Percentiles rank a stretch among this genome's conserved stretches.
Conservation (phyloP, 2,113 vertebrate species). For the Picathartes gymnocephalus region DNA sequence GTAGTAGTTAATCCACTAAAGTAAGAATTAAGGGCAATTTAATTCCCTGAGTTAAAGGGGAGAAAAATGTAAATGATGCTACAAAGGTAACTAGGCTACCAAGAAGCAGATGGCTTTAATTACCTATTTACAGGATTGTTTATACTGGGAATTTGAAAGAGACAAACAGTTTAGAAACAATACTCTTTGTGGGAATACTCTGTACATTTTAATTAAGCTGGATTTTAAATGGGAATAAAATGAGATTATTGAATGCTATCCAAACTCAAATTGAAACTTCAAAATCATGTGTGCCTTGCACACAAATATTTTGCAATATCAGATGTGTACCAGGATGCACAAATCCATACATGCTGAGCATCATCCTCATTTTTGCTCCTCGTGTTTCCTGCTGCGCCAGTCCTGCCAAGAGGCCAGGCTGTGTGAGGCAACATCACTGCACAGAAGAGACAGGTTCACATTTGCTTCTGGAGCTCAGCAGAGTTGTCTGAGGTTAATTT, state of each 20-base stretch:
- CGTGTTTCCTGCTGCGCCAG: background rate
- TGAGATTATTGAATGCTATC: slow-evolving; percentile 58
- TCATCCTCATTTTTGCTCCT: background rate
- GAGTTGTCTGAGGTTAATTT: background rate
- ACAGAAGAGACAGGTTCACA: background rate
- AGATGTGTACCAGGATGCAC: background rate
- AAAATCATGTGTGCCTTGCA: background rate
- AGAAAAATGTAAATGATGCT: slow-evolving; percentile 44
- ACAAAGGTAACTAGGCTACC: slow-evolving; percentile 68
- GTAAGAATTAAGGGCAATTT: slow-evolving; percentile 52
- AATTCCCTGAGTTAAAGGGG: slow-evolving; percentile 54
- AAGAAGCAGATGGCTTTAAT: slow-evolving; percentile 77
- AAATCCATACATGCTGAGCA: background rate
- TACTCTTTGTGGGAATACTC: slow-evolving; percentile 63
- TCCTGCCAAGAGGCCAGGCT: background rate
- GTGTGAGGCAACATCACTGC: background rate
- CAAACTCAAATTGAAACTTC: slow-evolving; percentile 37
- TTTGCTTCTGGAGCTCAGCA: background rate
- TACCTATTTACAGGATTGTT: slow-evolving; percentile 73
- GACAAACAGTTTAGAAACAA: slow-evolving; percentile 66
- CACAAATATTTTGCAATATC: background rate
- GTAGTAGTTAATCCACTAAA: slow-evolving; percentile 38
- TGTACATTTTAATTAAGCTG: slow-evolving; percentile 66
- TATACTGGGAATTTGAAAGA: slow-evolving; percentile 69
- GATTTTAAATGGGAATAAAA: slow-evolving; percentile 57